Base-by-base conservation (phyloP, 2,113 vertebrate genomes). In the Pluvialis apricaria region DNA sequence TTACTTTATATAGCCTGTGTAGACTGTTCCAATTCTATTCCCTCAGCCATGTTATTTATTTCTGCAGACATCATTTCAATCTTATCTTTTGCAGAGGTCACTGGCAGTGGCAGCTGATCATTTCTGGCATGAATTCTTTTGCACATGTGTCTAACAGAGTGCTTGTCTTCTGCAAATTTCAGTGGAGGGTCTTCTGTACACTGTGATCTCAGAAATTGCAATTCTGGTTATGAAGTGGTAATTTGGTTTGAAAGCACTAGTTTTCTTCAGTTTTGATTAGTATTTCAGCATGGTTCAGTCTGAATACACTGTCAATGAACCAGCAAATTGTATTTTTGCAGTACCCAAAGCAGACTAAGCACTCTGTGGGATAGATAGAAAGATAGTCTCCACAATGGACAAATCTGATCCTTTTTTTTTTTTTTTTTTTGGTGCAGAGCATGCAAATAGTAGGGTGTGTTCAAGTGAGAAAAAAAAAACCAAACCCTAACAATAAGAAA, bases 301-400 rank as follows among this genome's bases (percentile, higher is more conserved):
- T 86, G 75, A 95, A 90, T 15, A 88, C 57, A 58, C 75, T 80
- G 57, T 34, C 54, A 88, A 16, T 42, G 75, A 91, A 93, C 70
- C 87, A 94, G 36, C 4, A 96, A 96, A 93, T 70, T 77, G 40
- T 36, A 82, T 77, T 90, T 91, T 76, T 96, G 36, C 65, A 85
- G 36, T 32, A 62, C 25, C 22, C 14, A 61, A 76, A 90, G 61
- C 29, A 89, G 29, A 52, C 11, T 29, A 86, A 77, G 13, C 16
- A 29, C 38, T 61, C 0, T 69, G 21, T 51, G 55, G 40, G 52
- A 68, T 24, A 51, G 31, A 71, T 9, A 80, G 77, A 86, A 78
- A 72, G 36, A 34, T 13, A 71, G 28, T 60, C 20, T 77, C 28
- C 32, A 60, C 0, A 19, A 65, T 36, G 28, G 40, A 86, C 6